Conservation (phyloP, 92 coral and sea anemone species). For the Epizoanthus fatuus region DNA sequence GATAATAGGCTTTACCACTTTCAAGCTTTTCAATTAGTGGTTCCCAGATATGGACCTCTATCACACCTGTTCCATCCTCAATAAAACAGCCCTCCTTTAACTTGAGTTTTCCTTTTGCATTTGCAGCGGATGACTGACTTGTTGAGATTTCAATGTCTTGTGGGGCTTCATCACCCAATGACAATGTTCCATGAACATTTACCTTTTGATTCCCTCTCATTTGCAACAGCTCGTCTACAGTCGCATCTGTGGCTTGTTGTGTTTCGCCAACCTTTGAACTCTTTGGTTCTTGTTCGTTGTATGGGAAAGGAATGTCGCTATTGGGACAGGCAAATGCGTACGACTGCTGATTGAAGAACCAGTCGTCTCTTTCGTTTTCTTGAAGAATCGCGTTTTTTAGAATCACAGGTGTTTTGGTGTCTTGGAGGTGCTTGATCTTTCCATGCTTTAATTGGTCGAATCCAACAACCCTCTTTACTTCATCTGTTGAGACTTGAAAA, state of each 20-base stretch:
- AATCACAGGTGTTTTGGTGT: slow-evolving; percentile 35
- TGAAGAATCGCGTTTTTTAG: slow-evolving; percentile 14
- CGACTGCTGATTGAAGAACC: slow-evolving; percentile 53
- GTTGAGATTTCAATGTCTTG: not conserved
- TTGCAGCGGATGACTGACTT: not conserved
- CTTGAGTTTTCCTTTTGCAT: not conserved
- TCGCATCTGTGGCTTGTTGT: slow-evolving; percentile 22
- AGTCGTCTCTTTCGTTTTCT: slow-evolving; percentile 10
- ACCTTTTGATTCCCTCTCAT: slow-evolving; percentile 48
- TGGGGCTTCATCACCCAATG: slow-evolving; percentile 19
- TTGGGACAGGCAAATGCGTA: slow-evolving; percentile 36
- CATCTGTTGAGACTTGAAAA: slow-evolving; percentile 10
- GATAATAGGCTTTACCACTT: slow-evolving; percentile 31
- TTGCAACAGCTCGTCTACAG: slow-evolving; percentile 24
- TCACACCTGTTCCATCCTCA: slow-evolving; percentile 43
- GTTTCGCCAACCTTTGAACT: not conserved
- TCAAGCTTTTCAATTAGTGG: slow-evolving; percentile 32
- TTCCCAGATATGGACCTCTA: slow-evolving; percentile 37
- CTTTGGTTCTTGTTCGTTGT: slow-evolving; percentile 14
- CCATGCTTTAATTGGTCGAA: not conserved
- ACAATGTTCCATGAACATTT: slow-evolving; percentile 40
- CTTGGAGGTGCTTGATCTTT: slow-evolving; percentile 32
- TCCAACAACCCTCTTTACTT: slow-evolving; percentile 1
- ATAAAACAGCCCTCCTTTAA: slow-evolving; percentile 37
- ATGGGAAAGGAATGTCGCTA: slow-evolving; percentile 28